Evolutionary conservation across 2,797 vertebrate genomes (phyloP).

Genomic region (Melanotaenia maccullochi): DNA sequence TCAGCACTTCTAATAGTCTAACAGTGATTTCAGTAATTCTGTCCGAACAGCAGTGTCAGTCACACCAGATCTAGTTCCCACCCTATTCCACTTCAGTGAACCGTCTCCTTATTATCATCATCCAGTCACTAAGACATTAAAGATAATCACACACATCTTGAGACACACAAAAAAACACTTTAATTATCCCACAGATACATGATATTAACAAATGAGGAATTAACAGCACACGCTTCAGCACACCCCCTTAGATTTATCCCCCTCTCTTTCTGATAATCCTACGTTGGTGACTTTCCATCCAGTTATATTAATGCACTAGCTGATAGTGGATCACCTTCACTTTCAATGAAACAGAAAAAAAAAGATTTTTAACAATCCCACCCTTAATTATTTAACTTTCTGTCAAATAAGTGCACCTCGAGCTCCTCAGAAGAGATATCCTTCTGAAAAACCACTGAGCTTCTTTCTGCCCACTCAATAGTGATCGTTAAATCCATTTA

Average conservation of each 20-base stretch:
- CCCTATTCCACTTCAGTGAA: constrained; percentile 54
- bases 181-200: constrained; percentile 57
- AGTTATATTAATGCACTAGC: constrained; percentile 28
- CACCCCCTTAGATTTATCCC: constrained; percentile 5
- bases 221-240: constrained; percentile 48
- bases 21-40: constrained; percentile 45
- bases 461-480: constrained; percentile 21
- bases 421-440: constrained; percentile 9
- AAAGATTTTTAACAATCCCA: constrained; percentile 39
- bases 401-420: constrained; percentile 29
- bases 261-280: constrained; percentile 17
- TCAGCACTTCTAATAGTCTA: constrained; percentile 40
- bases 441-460: constrained; percentile 3
- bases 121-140: constrained; percentile 31
- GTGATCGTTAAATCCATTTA: constrained; percentile 2
- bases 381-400: constrained; percentile 51
- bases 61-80: constrained; percentile 43
- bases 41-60: constrained; percentile 34
- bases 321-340: constrained; percentile 46
- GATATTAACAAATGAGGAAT: constrained; percentile 59
- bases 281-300: constrained; percentile 29
- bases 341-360: constrained; percentile 42
- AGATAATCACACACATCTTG: constrained; percentile 15
- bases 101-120: constrained; percentile 63
- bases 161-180: constrained; percentile 29